phyloP scores from a whole-genome alignment of 2,888 invertebrate genomes.

The Argynnis bischoffii region DNA sequence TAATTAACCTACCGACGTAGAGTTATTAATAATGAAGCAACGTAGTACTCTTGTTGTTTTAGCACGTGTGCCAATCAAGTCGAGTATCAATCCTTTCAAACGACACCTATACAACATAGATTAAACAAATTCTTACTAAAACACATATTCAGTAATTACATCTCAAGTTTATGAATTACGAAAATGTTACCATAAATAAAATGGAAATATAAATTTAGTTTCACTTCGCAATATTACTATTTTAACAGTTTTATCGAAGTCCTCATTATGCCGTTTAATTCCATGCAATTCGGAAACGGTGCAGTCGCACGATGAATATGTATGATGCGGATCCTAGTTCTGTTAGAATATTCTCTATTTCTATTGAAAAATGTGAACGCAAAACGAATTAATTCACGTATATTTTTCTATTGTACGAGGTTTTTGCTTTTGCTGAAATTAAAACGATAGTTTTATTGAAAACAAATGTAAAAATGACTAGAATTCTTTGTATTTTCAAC shows the following conservation, averaged over 20 bases:
- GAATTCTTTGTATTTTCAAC: too few relatives aligned
- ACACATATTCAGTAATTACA: too few relatives aligned
- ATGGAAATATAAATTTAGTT: slow-evolving; percentile 14
- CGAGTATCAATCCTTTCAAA: background rate
- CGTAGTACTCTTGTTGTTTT: slow-evolving; percentile 24
- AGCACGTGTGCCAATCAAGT: background rate
- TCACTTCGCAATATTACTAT: slow-evolving; percentile 11
- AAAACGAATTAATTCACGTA: slow-evolving; percentile 14
- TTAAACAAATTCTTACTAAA: too few relatives aligned
- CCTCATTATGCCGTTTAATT: slow-evolving; percentile 32
- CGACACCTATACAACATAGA: background rate
- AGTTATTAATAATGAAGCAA: slow-evolving; percentile 45
- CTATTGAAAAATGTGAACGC: slow-evolving; percentile 34
- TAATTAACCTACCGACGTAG: slow-evolving; percentile 72
- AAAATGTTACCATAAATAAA: background rate
- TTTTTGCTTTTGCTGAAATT: background rate
- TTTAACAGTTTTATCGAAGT: slow-evolving; percentile 32
- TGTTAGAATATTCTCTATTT: slow-evolving; percentile 34
- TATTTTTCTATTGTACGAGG: slow-evolving; percentile 7
- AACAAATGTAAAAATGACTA: too few relatives aligned
- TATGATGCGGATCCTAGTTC: slow-evolving; percentile 36
- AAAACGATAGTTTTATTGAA: background rate
- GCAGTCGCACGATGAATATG: slow-evolving; percentile 40
- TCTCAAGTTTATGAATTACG: too few relatives aligned
- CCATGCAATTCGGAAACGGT: slow-evolving; percentile 37